Evolutionary conservation across 2,888 invertebrate species (phyloP), one percentile per base, ranked within the genome.

Genomic region (Drosophila koepferae): DNA sequence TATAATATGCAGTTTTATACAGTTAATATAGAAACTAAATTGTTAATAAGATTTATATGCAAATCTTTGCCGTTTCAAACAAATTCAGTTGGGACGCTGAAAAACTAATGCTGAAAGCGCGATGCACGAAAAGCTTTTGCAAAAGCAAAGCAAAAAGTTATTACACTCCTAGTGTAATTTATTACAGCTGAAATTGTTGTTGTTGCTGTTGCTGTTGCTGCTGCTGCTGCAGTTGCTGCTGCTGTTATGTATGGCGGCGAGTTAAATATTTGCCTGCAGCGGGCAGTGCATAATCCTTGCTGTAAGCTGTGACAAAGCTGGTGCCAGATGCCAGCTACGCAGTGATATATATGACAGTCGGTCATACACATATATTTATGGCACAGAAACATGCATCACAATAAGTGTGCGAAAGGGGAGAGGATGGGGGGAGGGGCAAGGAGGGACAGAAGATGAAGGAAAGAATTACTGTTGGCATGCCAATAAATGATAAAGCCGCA

Each of bases 401-500:
- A 20, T 38, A 8, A 18, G 18, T 20, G 5, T 16, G 5, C 14
- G 40, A 23, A 23, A 9, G 16, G 9, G 16, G 16, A 28, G 23
- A 34, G 28, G n/a, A 0, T 2, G 49, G 6, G 2, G 0, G 28
- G 16, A 9, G 2, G 0, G 2, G 10, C 2, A 18, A 44, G 12
- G 6, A 5, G 2, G 8, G 7, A 23, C 46, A 8, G 14, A 1
- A 49, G n/a, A 28, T 44, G 41, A 6, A n/a, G 14, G 31, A 18
- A 38, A 40, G 28, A 48, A 41, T 36, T 46, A 4, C 38, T 55
- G 62, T 69, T 58, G 62, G 55, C 62, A 63, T 66, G 65, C 58
- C 71, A 71, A 75, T 75, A 67, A 74, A 59, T 63, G 70, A 79
- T 66, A 66, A 63, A 63, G 53, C 63, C 58, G 63, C 63, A 67